Evolutionary conservation across 2,888 invertebrate species (phyloP).

Genomic region (Stegophylla sp.): DNA sequence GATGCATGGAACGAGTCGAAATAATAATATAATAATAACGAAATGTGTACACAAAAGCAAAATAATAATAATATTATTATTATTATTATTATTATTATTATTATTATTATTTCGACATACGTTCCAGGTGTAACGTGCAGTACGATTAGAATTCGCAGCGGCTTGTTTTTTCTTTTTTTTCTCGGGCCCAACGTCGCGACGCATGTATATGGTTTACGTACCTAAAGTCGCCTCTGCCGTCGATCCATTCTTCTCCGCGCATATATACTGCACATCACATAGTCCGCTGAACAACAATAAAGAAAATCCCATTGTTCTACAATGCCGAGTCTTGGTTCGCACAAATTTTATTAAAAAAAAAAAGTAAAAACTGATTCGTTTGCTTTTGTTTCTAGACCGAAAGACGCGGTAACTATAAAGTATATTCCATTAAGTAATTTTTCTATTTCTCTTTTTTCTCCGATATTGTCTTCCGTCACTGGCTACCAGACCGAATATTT

Average conservation of each 20-base stretch:
- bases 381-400: slow-evolving; percentile 20
- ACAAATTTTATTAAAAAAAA: neutral
- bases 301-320: slow-evolving; percentile 40
- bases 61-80: neutral
- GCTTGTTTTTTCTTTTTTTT: neutral
- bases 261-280: neutral
- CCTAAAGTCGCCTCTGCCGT: neutral
- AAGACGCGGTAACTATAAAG: neutral
- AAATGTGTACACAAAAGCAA: neutral
- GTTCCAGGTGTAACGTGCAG: too few species aligned
- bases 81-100: too few species aligned
- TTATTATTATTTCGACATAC: too few species aligned
- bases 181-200: neutral
- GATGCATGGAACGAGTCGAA: slow-evolving; percentile 17
- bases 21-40: neutral
- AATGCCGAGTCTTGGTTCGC: slow-evolving; percentile 29
- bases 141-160: neutral
- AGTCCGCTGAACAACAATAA: slow-evolving; percentile 30
- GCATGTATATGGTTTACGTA: too few species aligned
- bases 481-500: slow-evolving; percentile 16
- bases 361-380: slow-evolving; percentile 15
- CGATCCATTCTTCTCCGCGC: neutral
- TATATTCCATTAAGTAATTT: slow-evolving; percentile 20
- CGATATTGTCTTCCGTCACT: neutral
- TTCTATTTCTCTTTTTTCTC: neutral